phyloP scores from a whole-genome alignment of 1,140 invertebrate genomes.

The Brevipalpus yothersi region DNA sequence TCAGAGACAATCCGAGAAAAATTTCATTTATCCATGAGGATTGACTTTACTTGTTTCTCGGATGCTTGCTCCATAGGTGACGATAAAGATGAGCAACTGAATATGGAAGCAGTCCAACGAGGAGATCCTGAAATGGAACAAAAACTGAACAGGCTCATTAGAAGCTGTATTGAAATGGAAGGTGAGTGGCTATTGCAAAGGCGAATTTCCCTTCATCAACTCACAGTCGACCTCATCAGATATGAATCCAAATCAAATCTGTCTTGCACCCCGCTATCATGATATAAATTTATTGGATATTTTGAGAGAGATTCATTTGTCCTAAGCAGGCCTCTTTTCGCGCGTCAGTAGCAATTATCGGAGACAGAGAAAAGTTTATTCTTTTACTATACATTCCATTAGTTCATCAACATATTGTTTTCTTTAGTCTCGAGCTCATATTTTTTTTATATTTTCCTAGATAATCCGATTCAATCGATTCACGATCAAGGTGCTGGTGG shows the following conservation, averaged over 20 bases:
- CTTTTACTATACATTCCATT: too few species aligned
- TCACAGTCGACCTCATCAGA: too few species aligned
- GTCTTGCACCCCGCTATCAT: too few species aligned
- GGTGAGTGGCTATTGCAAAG: constrained; percentile 8
- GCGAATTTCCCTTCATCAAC: background rate
- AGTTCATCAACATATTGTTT: background rate
- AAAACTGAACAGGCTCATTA: constrained; percentile 73
- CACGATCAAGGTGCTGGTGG: constrained; percentile 92
- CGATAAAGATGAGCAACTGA: constrained; percentile 56
- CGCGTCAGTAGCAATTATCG: too few species aligned
- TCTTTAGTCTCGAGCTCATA: too few species aligned
- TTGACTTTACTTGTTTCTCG: too few species aligned
- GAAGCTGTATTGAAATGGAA: constrained; percentile 62
- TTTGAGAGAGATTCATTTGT: too few species aligned
- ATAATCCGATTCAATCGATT: constrained; percentile 78
- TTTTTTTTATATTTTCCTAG: constrained; percentile 11
- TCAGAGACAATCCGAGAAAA: too few species aligned
- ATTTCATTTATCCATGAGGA: background rate
- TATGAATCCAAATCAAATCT: too few species aligned
- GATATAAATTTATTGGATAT: too few species aligned
- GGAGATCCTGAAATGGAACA: constrained; percentile 98
- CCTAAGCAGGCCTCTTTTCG: too few species aligned
- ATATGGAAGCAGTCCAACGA: constrained; percentile 88
- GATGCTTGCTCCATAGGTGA: constrained; percentile 26
- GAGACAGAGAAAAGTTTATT: too few species aligned